Evolutionary conservation across 2,113 vertebrate genomes (phyloP).

Genomic region (Microcebus griseorufus): DNA sequence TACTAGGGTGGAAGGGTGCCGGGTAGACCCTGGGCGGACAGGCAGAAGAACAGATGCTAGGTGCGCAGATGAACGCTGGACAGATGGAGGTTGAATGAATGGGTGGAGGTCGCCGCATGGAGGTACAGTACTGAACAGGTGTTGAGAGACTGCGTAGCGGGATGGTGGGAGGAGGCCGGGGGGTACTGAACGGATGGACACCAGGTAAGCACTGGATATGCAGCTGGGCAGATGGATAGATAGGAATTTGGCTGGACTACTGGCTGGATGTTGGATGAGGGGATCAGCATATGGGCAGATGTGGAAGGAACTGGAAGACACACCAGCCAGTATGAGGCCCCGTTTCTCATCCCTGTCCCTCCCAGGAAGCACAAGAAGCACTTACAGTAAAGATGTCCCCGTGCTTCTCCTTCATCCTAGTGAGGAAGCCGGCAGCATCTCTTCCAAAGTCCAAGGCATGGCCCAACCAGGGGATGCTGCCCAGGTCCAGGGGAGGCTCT

Average conservation of each 20-base stretch:
- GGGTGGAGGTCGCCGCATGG: background rate
- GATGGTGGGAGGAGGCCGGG: background rate
- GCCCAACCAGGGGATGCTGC: conserved; percentile 91
- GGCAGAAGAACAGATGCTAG: background rate
- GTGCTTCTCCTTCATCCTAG: conserved; percentile 90
- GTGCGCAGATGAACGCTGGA: background rate
- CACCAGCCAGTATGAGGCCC: background rate
- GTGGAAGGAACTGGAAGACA: background rate
- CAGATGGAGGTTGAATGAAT: background rate
- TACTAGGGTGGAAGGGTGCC: background rate
- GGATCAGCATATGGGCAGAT: accelerated
- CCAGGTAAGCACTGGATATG: accelerated
- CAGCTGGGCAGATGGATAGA: background rate
- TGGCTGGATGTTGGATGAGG: background rate
- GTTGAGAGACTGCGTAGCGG: background rate
- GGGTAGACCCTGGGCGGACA: background rate
- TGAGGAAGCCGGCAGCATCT: conserved; percentile 90
- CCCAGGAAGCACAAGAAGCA: background rate
- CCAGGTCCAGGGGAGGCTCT: conserved; percentile 92
- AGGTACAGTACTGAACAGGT: accelerated
- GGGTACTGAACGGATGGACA: too few species aligned
- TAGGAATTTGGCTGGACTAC: background rate
- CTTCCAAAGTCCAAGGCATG: conserved; percentile 92
- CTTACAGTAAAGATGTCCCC: conserved; percentile 93
- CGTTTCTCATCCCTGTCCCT: background rate